Evolutionary conservation across 2,797 vertebrate species (phyloP).

Genomic region (Melanotaenia parkinsoni): DNA sequence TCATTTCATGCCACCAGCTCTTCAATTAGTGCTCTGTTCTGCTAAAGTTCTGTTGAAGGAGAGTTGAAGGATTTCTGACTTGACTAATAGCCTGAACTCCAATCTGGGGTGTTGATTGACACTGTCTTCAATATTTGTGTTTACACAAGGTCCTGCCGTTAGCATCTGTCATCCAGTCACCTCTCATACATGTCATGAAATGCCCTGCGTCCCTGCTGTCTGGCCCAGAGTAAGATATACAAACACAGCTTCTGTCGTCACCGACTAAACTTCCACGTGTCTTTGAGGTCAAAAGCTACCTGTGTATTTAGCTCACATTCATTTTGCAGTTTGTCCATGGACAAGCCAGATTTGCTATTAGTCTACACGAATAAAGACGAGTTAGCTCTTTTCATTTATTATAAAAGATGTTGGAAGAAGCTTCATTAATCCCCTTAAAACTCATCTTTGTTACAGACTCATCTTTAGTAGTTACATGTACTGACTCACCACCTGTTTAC

Average conservation of each 20-base stretch:
- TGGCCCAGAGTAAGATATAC: slow-evolving; percentile 49
- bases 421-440: too few species aligned
- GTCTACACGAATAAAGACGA: too few species aligned
- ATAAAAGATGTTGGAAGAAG: too few species aligned
- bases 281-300: slow-evolving; percentile 33
- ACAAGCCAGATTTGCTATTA: too few species aligned
- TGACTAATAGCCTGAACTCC: slow-evolving; percentile 57
- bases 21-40: slow-evolving; percentile 45
- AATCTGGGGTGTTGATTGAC: slow-evolving; percentile 71
- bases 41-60: slow-evolving; percentile 57
- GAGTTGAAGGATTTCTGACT: slow-evolving; percentile 69
- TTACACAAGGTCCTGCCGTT: slow-evolving; percentile 65
- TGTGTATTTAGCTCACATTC: slow-evolving; percentile 2
- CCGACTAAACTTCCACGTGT: slow-evolving; percentile 29
- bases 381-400: too few species aligned
- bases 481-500: too few species aligned
- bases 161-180: slow-evolving; percentile 78
- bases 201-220: slow-evolving; percentile 32
- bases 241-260: slow-evolving; percentile 50
- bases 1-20: slow-evolving; percentile 30
- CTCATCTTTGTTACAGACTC: too few species aligned
- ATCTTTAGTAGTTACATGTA: too few species aligned
- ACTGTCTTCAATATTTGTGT: slow-evolving; percentile 63
- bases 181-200: slow-evolving; percentile 72
- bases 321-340: slow-evolving; percentile 13